A percentile compares a stretch with the other conserved stretches of the same genome.
Evolutionary conservation across 1,140 invertebrate genomes (phyloP).

Genomic region (Micrasema minimum): DNA sequence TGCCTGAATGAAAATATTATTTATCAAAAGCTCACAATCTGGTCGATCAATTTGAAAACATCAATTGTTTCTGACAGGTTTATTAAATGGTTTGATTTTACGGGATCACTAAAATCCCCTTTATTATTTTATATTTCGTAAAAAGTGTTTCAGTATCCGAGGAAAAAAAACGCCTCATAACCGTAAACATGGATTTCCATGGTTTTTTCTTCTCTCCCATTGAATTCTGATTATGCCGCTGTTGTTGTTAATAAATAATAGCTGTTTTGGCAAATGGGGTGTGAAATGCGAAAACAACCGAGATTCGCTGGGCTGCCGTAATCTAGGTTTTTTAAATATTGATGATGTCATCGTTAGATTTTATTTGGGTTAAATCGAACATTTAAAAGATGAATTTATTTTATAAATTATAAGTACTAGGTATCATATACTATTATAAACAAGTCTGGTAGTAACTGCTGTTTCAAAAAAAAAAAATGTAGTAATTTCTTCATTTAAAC

Average conservation of each 20-base stretch:
- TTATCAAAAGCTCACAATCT: no score
- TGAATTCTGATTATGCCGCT: conserved; percentile 21
- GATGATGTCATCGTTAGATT: no score
- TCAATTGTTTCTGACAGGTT: conserved; percentile 26
- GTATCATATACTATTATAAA: no score
- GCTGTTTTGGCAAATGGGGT: conserved; percentile 26
- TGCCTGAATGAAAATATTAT: no score
- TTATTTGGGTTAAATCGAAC: no score
- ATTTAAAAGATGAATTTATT: no score
- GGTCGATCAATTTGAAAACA: conserved; percentile 5
- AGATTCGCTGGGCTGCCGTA: neutral
- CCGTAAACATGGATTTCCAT: conserved; percentile 9
- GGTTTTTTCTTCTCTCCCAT: conserved; percentile 6
- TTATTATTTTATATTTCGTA: neutral
- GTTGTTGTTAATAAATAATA: conserved; percentile 18
- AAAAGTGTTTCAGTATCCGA: conserved; percentile 5
- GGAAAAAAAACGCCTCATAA: conserved; percentile 4
- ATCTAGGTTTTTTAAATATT: no score
- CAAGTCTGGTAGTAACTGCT: no score
- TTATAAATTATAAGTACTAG: no score
- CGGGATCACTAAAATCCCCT: conserved; percentile 7
- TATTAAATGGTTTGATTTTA: conserved; percentile 32
- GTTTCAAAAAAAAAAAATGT: no score
- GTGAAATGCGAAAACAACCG: conserved; percentile 28
- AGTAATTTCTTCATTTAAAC: no score